Base-by-base conservation (phyloP, 2,113 vertebrate genomes). In the Zonotrichia leucophrys region DNA sequence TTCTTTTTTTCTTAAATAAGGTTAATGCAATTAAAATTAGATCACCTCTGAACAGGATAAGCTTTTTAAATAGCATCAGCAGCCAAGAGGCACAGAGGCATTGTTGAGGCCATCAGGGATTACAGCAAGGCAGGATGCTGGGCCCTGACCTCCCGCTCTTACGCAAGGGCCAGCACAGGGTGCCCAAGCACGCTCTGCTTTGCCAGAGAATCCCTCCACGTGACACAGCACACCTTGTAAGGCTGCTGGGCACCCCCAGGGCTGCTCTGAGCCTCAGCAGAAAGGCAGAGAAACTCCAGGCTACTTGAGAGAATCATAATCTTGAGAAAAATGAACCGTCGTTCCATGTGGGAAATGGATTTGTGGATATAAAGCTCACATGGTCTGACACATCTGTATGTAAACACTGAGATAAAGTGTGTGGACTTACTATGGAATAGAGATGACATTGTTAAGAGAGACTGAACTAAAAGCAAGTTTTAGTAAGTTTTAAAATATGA, bases 21-120 rank as follows among this genome's bases (percentile, higher is more conserved):
- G 88, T 81, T 94, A 95, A 97, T 83, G 79, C 93, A 97, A 96
- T 96, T 96, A 96, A 96, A 96, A 96, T 96, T 96, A 96, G 92
- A 90, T 96, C 82, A 87, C 76, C 49, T 47, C 76, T 68, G 82
- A 96, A 93, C 33, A 95, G 90, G 92, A 97, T 95, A 92, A 97
- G 90, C 75, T 88, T 88, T 97, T 86, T 46, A 96, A 95, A 96
- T 86, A 94, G 94, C 93, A 90, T 90, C 90, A 92, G 88, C 90
- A 93, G 88, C 93, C 85, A 77, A 64, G 0, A 88, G 81, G 63
- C 59, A 70, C 62, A 90, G 15, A 75, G 67, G 31, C 88, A 94
- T 94, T 95, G 93, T 94, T 92, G 49, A 68, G 89, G 16, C 68
- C 55, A 8, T 11, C 75, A 78, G 7, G 94, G 95, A 96, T 94